Percentiles rank a stretch among this genome's conserved stretches.
phyloP scores from a whole-genome alignment of 2,797 vertebrate genomes.

The Acrossocheilus fasciatus region DNA sequence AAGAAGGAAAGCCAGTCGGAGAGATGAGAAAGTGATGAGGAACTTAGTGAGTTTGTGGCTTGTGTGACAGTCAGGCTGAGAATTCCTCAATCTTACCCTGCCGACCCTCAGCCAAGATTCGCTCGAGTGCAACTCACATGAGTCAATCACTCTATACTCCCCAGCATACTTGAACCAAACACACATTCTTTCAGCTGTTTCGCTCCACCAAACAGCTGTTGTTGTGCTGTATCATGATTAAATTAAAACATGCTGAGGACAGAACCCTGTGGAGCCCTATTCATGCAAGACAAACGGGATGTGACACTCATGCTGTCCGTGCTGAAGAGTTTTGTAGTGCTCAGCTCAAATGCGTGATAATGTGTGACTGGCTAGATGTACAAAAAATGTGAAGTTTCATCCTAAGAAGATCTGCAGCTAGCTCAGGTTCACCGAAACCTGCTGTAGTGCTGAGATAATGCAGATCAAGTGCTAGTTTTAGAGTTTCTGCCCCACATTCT shows the following conservation, averaged over 20 bases:
- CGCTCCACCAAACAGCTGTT: conserved; percentile 28
- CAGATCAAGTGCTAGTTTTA: conserved; percentile 51
- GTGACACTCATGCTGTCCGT: background rate
- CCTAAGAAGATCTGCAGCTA: conserved; percentile 9
- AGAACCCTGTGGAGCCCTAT: background rate
- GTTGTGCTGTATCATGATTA: conserved; percentile 12
- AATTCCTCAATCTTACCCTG: conserved; percentile 62
- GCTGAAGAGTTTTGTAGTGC: background rate
- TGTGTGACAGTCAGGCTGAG: conserved; percentile 60
- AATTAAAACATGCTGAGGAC: conserved; percentile 23
- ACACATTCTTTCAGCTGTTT: conserved; percentile 34
- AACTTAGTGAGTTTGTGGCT: conserved; percentile 54
- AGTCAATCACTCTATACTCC: conserved; percentile 38
- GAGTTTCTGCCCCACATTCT: conserved; percentile 49
- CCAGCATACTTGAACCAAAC: conserved; percentile 17
- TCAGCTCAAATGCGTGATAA: conserved; percentile 1
- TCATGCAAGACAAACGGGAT: background rate
- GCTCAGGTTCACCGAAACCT: conserved; percentile 11
- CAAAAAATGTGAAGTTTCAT: conserved; percentile 6
- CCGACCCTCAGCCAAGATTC: conserved; percentile 23
- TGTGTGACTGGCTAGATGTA: background rate
- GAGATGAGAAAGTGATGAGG: conserved; percentile 47
- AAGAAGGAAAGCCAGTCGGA: conserved; percentile 4
- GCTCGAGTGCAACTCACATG: conserved; percentile 20
- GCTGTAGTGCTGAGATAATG: conserved; percentile 29